Evolutionary conservation across 2,113 vertebrate species (phyloP).

Genomic region (Geococcyx californianus): DNA sequence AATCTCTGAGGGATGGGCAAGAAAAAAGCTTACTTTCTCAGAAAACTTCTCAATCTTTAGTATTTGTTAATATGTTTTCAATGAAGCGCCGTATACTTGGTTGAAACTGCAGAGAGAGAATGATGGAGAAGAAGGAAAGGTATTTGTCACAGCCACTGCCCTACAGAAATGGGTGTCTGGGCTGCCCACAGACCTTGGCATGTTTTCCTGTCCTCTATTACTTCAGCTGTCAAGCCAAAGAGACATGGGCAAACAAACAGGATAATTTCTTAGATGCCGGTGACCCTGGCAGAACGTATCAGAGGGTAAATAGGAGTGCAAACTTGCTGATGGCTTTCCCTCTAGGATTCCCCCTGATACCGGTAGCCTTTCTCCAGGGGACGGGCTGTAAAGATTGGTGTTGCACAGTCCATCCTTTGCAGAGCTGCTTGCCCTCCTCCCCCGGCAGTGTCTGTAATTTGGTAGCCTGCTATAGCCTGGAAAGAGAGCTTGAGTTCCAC

Average conservation of each 20-base stretch:
- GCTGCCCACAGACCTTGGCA: accelerated
- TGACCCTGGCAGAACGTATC: accelerated
- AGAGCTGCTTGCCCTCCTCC: neutral
- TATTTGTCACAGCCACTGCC: neutral
- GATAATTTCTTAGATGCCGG: neutral
- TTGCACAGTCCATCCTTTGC: neutral
- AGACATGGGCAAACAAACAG: neutral
- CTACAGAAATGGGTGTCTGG: accelerated
- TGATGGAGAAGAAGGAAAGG: neutral
- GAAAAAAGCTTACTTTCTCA: neutral
- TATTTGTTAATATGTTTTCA: neutral
- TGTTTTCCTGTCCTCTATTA: accelerated
- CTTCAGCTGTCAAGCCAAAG: neutral
- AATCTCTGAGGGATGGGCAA: neutral
- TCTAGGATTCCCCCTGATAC: neutral
- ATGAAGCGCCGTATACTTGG: neutral
- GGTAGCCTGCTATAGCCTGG: neutral
- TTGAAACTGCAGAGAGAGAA: neutral
- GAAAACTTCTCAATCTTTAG: neutral
- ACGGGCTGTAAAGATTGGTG: neutral
- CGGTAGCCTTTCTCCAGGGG: neutral
- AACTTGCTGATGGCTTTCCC: neutral
- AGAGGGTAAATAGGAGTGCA: neutral
- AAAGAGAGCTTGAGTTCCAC: neutral
- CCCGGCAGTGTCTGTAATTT: neutral